Percentiles rank a stretch among this genome's conserved stretches.
These are phyloP conservation scores for Cerastis leucographa DNA, from an alignment of 2,888 invertebrate genomes.

Conservation along the genomic window DNA sequence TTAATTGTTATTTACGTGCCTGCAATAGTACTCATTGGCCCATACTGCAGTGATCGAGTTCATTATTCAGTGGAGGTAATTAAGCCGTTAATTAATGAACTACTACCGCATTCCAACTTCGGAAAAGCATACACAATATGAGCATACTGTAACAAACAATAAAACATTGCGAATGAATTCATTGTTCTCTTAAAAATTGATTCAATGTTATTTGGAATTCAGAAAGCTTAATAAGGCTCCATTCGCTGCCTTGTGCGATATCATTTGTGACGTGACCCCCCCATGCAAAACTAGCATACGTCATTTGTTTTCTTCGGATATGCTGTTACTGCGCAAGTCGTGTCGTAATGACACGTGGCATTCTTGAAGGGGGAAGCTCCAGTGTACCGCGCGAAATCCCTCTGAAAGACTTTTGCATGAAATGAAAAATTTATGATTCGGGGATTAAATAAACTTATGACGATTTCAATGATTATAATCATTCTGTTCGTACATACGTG, in stretches of 20 bases:
- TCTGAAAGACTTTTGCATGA: too few relatives aligned
- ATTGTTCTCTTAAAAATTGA: not conserved
- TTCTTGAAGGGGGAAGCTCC: not conserved
- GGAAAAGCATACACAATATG: not conserved
- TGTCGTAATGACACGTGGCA: not conserved
- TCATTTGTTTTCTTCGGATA: not conserved
- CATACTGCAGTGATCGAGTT: conserved; percentile 29
- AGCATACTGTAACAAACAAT: conserved; percentile 1
- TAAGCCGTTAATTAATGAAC: conserved; percentile 44
- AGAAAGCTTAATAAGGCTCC: not conserved
- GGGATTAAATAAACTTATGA: not conserved
- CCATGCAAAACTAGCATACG: not conserved
- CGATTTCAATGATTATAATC: too few relatives aligned
- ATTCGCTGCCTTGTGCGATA: too few relatives aligned
- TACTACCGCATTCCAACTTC: conserved; percentile 36
- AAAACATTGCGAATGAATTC: not conserved
- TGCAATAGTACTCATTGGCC: conserved; percentile 5
- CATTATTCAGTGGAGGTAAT: conserved; percentile 42
- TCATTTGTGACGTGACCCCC: not conserved
- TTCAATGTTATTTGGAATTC: not conserved
- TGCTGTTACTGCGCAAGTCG: not conserved
- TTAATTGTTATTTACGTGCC: conserved; percentile 30
- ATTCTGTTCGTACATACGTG: too few relatives aligned
- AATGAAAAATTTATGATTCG: not conserved
- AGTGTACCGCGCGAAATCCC: not conserved